Conservation (phyloP, 2,888 invertebrate species). For the Nomada goodeniana region DNA sequence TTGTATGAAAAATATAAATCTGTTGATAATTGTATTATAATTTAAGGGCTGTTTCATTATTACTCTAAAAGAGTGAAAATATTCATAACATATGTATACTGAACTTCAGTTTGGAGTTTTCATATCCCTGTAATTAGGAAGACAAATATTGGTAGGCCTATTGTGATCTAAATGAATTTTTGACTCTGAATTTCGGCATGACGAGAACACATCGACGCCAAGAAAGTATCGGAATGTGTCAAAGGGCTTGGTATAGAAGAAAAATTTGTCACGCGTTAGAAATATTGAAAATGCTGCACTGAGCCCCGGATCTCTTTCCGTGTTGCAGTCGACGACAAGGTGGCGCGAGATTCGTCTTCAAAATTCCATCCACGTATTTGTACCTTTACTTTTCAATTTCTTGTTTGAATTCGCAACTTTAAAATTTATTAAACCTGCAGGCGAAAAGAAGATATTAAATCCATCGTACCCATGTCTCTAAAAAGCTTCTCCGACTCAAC, state of each 20-base stretch:
- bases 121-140: too few relatives aligned
- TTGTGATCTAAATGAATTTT: not conserved
- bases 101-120: not conserved
- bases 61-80: too few relatives aligned
- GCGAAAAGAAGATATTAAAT: conserved; percentile 38
- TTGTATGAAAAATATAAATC: too few relatives aligned
- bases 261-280: conserved; percentile 14
- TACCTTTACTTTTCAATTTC: conserved; percentile 45
- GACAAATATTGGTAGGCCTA: not conserved
- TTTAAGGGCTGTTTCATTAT: too few relatives aligned
- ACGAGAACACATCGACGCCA: not conserved
- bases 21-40: too few relatives aligned
- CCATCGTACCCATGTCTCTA: not conserved
- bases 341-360: conserved; percentile 22
- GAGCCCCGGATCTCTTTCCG: not conserved
- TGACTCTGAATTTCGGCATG: too few relatives aligned
- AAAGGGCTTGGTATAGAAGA: too few relatives aligned
- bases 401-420: conserved; percentile 38
- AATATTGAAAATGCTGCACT: conserved; percentile 37
- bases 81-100: too few relatives aligned
- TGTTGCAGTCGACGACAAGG: conserved; percentile 15
- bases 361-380: conserved; percentile 39
- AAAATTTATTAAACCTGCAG: conserved; percentile 49
- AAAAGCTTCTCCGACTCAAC: not conserved
- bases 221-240: not conserved